Conservation (phyloP, 2,113 vertebrate species). For the Cnemophilus loriae region DNA sequence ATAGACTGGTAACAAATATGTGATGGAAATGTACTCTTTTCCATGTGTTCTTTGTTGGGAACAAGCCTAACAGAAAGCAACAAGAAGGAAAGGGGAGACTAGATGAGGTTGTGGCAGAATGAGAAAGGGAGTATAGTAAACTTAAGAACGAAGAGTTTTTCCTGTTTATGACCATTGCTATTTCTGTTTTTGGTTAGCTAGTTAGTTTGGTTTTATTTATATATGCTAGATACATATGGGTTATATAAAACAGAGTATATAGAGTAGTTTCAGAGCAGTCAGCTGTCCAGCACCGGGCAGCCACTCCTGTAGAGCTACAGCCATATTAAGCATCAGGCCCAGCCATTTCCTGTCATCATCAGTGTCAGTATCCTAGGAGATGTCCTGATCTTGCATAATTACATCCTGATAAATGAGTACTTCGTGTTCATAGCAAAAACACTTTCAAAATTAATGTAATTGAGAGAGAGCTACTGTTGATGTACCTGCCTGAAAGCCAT, state of each 20-base stretch:
- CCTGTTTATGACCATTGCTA: neutral
- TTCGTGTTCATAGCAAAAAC: slow-evolving; percentile 30
- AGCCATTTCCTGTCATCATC: slow-evolving; percentile 30
- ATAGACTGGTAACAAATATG: neutral
- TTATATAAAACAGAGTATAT: neutral
- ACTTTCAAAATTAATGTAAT: slow-evolving; percentile 32
- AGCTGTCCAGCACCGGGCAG: neutral
- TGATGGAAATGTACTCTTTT: neutral
- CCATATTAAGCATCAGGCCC: neutral
- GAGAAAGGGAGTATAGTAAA: neutral
- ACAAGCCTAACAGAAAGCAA: neutral
- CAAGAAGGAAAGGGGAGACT: neutral
- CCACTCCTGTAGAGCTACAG: neutral
- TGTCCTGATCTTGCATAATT: slow-evolving; percentile 47
- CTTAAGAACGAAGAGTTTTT: neutral
- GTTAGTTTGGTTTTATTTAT: neutral
- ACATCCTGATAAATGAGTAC: slow-evolving; percentile 31
- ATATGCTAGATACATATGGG: too few species aligned
- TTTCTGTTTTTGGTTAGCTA: neutral
- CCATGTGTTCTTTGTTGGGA: neutral
- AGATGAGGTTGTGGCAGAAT: neutral
- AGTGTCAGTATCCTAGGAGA: slow-evolving; percentile 62
- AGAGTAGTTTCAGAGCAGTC: neutral
- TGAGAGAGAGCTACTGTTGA: neutral
- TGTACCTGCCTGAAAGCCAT: neutral